Base-by-base conservation (phyloP, 2,888 invertebrate genomes). In the Volucella inflata region DNA sequence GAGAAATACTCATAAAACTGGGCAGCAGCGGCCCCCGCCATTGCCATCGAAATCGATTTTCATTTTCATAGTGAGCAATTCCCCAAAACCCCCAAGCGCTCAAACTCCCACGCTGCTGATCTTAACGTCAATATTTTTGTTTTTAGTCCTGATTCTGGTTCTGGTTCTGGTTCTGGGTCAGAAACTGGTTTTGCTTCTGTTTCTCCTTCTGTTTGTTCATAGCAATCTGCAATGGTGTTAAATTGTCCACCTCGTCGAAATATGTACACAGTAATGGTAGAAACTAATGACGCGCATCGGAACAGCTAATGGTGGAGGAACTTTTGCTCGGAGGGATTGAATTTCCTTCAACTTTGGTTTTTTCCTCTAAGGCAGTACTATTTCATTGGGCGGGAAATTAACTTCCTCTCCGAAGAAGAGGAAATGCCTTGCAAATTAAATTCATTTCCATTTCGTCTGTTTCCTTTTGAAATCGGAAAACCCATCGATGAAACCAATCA, bases 1-100 rank as follows among this genome's bases (percentile, higher is more conserved):
- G 14, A 17, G 11, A 40, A 64, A 48, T 16, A 48, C 12, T 30
- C 40, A 8, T 21, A 48, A 48, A 48, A 50, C 38, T 50, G 40
- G 57, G 36, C 17, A 30, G 38, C 21, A 48, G 8, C 36, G 76
- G 44, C 38, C 51, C 30, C 30, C 30, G 6, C 30, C 30, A 30
- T 30, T 30, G 68, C 48, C 50, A 60, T 68, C 60, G 21, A 60
- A 46, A 77, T 77, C 68, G 68, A 77, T 77, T 77, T 77, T 70
- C 46, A 68, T 68, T 68, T 51, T 38, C 76, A 30, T 59, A 50
- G 36, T 75, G 50, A 64, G 17, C 1, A 38, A 48, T 55, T 65
- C 64, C 53, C 36, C 64, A 44, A 44, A 62, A 72, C 57, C 57
- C 46, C 10, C 9, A 46, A 2, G 17, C 67, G 36, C 67, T 30